Conservation (phyloP, 92 coral and sea anemone species). For the Umimayanthus chanpuru region DNA sequence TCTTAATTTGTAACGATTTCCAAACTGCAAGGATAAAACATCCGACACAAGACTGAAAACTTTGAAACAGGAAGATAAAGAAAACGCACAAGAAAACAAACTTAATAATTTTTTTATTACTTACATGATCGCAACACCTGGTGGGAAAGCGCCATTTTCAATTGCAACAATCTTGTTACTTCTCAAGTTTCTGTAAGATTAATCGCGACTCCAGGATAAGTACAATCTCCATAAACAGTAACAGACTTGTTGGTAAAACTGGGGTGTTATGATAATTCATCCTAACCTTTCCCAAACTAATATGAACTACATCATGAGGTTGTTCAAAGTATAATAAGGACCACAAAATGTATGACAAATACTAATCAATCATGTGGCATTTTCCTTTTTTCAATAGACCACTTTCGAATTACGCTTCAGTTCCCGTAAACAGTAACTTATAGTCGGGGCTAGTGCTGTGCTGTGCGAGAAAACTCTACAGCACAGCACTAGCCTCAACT, state of each 20-base stretch:
- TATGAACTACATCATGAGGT: neutral
- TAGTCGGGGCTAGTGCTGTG: no score
- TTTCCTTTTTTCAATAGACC: no score
- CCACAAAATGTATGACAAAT: no score
- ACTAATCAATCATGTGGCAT: no score
- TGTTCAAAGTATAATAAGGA: no score
- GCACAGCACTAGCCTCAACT: no score
- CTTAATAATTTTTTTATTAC: conserved; percentile 35
- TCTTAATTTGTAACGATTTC: neutral
- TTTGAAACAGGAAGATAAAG: neutral
- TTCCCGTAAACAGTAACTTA: no score
- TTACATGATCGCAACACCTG: conserved; percentile 64
- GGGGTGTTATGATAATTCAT: no score
- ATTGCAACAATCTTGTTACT: conserved; percentile 76
- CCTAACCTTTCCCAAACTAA: neutral
- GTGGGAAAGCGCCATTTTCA: conserved; percentile 91
- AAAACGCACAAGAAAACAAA: neutral
- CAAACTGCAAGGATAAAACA: neutral
- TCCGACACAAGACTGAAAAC: neutral
- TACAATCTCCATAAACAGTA: neutral
- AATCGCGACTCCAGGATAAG: neutral
- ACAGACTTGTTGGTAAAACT: no score
- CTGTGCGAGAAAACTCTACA: no score
- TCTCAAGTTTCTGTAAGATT: conserved; percentile 47
- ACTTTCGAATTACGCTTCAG: no score